Evolutionary conservation across 2,113 vertebrate species (phyloP).

Genomic region (Murina feae): DNA sequence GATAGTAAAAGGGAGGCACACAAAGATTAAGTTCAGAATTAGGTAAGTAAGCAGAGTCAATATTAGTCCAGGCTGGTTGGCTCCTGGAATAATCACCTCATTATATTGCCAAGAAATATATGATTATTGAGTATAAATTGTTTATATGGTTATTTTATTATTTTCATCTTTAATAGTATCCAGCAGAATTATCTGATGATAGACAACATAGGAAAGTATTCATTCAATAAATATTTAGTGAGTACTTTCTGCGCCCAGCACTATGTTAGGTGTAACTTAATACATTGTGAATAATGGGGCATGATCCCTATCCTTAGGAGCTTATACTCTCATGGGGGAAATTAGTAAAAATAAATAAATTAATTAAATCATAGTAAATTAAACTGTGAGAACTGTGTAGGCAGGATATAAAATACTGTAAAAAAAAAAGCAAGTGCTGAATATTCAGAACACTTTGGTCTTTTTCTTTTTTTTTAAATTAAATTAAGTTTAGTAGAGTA

Average conservation of each 20-base stretch:
- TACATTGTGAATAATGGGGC: background rate
- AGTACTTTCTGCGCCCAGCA: background rate
- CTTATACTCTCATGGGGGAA: background rate
- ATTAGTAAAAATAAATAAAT: background rate
- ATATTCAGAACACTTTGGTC: slow-evolving; percentile 1
- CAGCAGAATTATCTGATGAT: background rate
- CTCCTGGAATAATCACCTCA: background rate
- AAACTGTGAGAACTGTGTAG: background rate
- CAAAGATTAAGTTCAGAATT: background rate
- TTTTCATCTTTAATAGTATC: background rate
- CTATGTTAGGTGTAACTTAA: background rate
- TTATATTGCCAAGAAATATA: background rate
- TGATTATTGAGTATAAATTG: background rate
- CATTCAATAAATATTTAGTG: background rate
- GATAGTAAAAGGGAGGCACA: background rate
- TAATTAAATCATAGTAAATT: background rate
- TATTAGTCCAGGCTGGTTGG: background rate
- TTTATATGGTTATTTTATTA: background rate
- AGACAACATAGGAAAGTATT: background rate
- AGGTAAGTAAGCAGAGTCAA: background rate
- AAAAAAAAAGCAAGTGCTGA: background rate
- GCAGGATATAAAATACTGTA: background rate
- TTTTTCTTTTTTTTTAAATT: background rate
- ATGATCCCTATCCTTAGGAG: background rate
- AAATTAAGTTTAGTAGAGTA: background rate